A percentile compares a stretch with the other conserved stretches of the same genome.
These are phyloP conservation scores for Ondatra zibethicus DNA, from an alignment of 2,113 vertebrate species.

Conservation along the genomic window DNA sequence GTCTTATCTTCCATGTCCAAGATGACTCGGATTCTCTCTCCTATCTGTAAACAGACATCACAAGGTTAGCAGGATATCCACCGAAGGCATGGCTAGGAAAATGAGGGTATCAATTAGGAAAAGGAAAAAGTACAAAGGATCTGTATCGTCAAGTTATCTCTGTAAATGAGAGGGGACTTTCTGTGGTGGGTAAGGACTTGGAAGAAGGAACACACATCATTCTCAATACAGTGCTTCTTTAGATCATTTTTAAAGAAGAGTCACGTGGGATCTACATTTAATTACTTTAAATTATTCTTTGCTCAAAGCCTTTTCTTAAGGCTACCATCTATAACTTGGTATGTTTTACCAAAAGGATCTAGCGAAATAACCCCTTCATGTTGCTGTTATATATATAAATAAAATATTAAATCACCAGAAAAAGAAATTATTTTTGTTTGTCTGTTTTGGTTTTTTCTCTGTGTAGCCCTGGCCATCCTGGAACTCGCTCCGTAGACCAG, in stretches of 20 bases:
- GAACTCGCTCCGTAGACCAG: neutral
- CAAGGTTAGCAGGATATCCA: constrained; percentile 57
- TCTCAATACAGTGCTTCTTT: constrained; percentile 19
- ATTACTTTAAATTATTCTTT: constrained; percentile 52
- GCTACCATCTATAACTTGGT: constrained; percentile 29
- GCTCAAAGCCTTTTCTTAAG: constrained; percentile 59
- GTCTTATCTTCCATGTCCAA: constrained; percentile 99
- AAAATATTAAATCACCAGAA: neutral
- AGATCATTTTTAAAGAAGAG: constrained; percentile 21
- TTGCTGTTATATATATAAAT: neutral
- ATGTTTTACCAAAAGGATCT: constrained; percentile 27
- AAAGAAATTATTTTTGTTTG: constrained; percentile 1
- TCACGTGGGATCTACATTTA: constrained; percentile 13
- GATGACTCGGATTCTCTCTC: constrained; percentile 98
- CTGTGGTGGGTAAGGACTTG: neutral
- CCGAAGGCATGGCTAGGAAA: neutral
- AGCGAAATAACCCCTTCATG: constrained; percentile 15
- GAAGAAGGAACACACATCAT: neutral
- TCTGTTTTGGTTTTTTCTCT: neutral
- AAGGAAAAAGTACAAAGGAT: constrained; percentile 38
- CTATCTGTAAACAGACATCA: constrained; percentile 91
- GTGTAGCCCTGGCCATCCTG: no score
- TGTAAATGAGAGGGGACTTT: constrained; percentile 35
- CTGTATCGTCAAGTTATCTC: constrained; percentile 28
- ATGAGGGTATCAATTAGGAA: constrained; percentile 39